Conservation (phyloP, 35 echinoderm and acorn worm genomes). For the Diadema setosum region DNA sequence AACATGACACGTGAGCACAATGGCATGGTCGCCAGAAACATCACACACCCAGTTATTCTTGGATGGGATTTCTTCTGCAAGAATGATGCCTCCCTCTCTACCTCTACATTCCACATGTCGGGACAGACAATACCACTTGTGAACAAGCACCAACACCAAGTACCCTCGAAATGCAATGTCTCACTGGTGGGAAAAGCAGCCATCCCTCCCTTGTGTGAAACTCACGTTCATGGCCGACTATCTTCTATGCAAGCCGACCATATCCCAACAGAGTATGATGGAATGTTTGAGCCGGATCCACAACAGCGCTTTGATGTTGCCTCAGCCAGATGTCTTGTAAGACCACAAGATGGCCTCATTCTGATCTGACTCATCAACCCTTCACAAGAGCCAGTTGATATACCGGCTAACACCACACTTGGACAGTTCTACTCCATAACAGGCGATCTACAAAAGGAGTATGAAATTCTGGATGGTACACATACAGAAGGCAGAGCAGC, state of each 20-base stretch:
- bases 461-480: background rate
- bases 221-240: conserved; percentile 1
- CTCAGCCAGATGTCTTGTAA: background rate
- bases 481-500: background rate
- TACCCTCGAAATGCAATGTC: background rate
- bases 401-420: background rate
- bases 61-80: conserved; percentile 19
- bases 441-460: background rate
- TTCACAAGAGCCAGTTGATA: background rate
- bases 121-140: background rate
- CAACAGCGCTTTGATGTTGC: background rate
- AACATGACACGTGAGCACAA: background rate
- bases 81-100: background rate
- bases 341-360: background rate
- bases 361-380: background rate
- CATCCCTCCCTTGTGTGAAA: background rate
- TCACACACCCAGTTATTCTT: background rate
- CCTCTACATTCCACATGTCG: background rate
- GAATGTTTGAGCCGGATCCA: background rate
- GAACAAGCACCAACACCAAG: background rate
- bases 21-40: background rate
- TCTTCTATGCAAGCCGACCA: background rate
- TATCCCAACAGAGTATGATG: background rate
- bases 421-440: background rate
- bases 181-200: background rate